These are phyloP conservation scores for Aldabrachelys gigantea DNA, from an alignment of 2,113 vertebrate genomes.

Conservation along the genomic window DNA sequence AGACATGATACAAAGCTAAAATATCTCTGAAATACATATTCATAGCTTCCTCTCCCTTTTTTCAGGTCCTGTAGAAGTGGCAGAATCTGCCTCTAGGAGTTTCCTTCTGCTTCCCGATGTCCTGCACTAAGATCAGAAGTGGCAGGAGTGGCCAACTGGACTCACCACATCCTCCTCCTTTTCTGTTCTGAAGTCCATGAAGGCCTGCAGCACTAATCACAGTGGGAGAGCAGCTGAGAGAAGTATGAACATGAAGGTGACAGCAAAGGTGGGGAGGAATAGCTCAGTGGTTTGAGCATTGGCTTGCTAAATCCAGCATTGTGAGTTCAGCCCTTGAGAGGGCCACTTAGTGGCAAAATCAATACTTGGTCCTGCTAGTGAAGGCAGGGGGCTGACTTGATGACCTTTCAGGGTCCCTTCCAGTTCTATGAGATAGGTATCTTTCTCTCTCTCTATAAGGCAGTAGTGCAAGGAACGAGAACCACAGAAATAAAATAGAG, in stretches of 20 bases:
- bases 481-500: not conserved
- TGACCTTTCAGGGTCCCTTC: too few relatives aligned
- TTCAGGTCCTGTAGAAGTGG: not conserved
- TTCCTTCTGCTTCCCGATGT: not conserved
- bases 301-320: too few relatives aligned
- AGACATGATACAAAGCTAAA: not conserved
- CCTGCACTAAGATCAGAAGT: not conserved
- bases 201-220: not conserved
- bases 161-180: not conserved
- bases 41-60: not conserved
- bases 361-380: too few relatives aligned
- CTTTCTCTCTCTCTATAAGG: too few relatives aligned
- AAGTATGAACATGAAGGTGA: not conserved
- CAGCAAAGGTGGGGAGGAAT: not conserved
- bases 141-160: not conserved
- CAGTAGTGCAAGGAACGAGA: not conserved
- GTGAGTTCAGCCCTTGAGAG: too few relatives aligned
- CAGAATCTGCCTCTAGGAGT: not conserved
- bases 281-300: too few relatives aligned
- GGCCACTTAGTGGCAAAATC: too few relatives aligned
- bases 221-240: not conserved
- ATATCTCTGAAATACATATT: not conserved
- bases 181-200: not conserved
- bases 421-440: too few relatives aligned
- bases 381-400: too few relatives aligned